phyloP scores from a whole-genome alignment of 1,140 invertebrate species.

The Zaprionus camerounensis region DNA sequence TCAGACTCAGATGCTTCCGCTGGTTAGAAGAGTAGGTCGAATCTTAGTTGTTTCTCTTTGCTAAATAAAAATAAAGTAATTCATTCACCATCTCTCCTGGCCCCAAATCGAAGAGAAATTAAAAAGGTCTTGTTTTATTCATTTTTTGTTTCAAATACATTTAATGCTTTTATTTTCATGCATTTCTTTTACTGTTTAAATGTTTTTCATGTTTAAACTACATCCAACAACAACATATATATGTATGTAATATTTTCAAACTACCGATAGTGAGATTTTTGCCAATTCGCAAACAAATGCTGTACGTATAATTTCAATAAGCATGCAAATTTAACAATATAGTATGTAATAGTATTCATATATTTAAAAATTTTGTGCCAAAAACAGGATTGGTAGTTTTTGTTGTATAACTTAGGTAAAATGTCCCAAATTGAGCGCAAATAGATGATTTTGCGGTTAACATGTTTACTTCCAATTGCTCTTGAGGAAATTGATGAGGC shows the following conservation, averaged over 20 bases:
- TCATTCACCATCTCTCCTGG: not conserved
- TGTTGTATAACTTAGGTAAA: constrained; percentile 33
- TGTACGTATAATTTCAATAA: constrained; percentile 47
- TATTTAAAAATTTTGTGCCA: constrained; percentile 54
- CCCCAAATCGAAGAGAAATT: constrained; percentile 27
- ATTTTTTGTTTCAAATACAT: constrained; percentile 57
- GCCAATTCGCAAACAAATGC: constrained; percentile 61
- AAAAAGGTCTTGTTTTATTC: constrained; percentile 9
- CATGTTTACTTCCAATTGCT: constrained; percentile 84
- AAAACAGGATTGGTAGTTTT: constrained; percentile 40
- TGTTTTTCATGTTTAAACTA: constrained; percentile 63
- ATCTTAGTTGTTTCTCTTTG: not conserved
- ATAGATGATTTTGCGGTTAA: not conserved
- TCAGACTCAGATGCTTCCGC: constrained; percentile 54
- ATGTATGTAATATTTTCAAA: constrained; percentile 58
- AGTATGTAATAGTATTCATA: constrained; percentile 33
- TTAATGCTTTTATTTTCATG: constrained; percentile 63
- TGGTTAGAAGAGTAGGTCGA: constrained; percentile 22
- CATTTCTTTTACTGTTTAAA: constrained; percentile 24
- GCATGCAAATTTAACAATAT: constrained; percentile 49
- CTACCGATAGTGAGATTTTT: constrained; percentile 52
- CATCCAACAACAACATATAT: constrained; percentile 69
- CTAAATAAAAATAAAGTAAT: constrained; percentile 7
- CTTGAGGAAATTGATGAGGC: constrained; percentile 97
- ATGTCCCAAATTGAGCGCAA: constrained; percentile 22